Base-by-base conservation (phyloP, 2,113 vertebrate genomes). In the Procavia capensis region DNA sequence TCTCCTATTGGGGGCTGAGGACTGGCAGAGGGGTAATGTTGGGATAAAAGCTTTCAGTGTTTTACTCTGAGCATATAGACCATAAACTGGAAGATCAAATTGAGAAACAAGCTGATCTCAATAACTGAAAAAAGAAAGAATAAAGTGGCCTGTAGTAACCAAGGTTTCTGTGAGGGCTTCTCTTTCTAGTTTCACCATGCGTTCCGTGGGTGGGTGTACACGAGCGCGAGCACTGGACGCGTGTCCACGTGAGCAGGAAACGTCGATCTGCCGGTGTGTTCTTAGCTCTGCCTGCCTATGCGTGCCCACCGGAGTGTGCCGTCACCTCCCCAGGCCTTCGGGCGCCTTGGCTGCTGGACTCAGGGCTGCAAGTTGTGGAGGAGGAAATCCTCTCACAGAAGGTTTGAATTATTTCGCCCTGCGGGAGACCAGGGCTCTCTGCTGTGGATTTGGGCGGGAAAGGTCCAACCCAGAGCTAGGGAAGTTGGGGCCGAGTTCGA, bases 361-460 rank as follows among this genome's bases (percentile, higher is more conserved):
- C 59, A 2, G 80, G 84, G 39, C 93, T n/a, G 10, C 41, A 27
- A 70, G 29, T 36, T 74, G 34, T 3, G 66, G 31, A 36, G 5
- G 2, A 61, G 34, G 66, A 91, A 94, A 94, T n/a, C 43, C 50
- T 72, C 85, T 24, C 29, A 43, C 97, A 95, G 82, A 94, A 79
- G 97, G 96, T 97, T 95, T 96, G 68, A 72, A 96, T 97, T 95
- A 94, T 80, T 96, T 94, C 59, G 59, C 97, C 92, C 97, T 14
- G 86, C 96, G 16, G 96, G 97, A 85, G 85, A 92, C 74, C 54
- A 0, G 88, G 93, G 24, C 74, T 3, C 72, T 80, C 9, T 0
- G 41, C 45, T 9, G n/a, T 17, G 68, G 90, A 61, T 92, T 88
- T 88, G 47, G 79, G 78, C 88, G 74, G 93, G 85, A 94, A 95